Percentiles rank a stretch among this genome's conserved stretches.
These are phyloP conservation scores for Stomatorhinus walkeri DNA, from an alignment of 2,797 vertebrate genomes.

Conservation along the genomic window DNA sequence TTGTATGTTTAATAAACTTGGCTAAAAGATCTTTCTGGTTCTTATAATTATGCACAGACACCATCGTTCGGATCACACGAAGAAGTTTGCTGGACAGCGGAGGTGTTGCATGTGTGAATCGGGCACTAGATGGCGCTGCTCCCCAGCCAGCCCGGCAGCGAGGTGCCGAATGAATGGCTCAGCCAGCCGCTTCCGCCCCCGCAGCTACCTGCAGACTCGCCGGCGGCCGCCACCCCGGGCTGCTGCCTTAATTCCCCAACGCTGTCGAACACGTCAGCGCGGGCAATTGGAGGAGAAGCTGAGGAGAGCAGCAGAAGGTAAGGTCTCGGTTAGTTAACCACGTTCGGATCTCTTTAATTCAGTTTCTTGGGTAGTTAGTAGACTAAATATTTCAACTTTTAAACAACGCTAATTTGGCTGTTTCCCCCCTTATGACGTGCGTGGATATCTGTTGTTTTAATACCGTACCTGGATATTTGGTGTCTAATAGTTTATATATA, in stretches of 20 bases:
- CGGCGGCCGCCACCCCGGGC: background rate
- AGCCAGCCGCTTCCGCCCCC: background rate
- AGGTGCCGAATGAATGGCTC: conserved; percentile 5
- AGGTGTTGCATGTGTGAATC: background rate
- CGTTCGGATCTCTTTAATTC: background rate
- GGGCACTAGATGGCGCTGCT: conserved; percentile 44
- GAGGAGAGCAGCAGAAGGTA: conserved; percentile 37
- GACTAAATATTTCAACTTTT: background rate
- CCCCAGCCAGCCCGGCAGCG: conserved; percentile 19
- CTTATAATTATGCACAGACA: background rate
- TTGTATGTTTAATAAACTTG: background rate
- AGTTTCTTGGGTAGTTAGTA: background rate
- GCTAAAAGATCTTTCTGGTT: background rate
- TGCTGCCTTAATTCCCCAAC: conserved; percentile 21
- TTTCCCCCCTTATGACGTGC: background rate
- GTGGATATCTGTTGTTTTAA: background rate
- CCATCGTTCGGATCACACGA: background rate
- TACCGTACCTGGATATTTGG: background rate
- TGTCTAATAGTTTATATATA: background rate
- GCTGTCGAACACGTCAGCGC: conserved; percentile 32
- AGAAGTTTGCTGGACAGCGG: background rate
- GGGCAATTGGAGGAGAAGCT: conserved; percentile 25
- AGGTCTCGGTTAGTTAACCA: conserved; percentile 17
- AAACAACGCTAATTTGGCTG: background rate
- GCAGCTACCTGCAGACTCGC: conserved; percentile 13